Conservation (phyloP, 2,797 vertebrate species). For the Eleutherodactylus coqui region DNA sequence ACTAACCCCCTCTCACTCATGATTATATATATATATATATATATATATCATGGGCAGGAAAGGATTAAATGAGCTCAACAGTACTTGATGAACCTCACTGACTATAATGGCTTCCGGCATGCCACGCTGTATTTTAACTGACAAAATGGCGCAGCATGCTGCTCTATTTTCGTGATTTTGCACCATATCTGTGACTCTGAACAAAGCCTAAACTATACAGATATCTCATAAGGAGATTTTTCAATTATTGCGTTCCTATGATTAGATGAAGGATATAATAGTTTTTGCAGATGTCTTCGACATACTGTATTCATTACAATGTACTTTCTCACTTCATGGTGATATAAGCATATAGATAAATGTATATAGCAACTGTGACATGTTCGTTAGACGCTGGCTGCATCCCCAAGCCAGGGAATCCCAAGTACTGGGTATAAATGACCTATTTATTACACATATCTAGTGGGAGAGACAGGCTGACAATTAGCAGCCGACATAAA, state of each 20-base stretch:
- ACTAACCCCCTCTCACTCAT: too few relatives aligned
- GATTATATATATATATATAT: too few relatives aligned
- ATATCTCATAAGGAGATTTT: neutral
- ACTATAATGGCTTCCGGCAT: too few relatives aligned
- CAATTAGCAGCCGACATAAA: slow-evolving; percentile 40
- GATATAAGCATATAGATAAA: neutral
- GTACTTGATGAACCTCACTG: too few relatives aligned
- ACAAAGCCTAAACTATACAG: too few relatives aligned
- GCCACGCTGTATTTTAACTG: too few relatives aligned
- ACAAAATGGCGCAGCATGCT: too few relatives aligned
- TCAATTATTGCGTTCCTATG: neutral
- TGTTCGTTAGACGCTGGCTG: neutral
- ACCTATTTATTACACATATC: neutral
- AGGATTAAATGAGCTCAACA: too few relatives aligned
- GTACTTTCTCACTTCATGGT: neutral
- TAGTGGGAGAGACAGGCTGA: slow-evolving; percentile 15
- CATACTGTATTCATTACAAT: neutral
- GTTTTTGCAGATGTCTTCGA: neutral
- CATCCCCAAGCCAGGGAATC: neutral
- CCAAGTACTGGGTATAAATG: neutral
- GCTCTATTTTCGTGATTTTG: too few relatives aligned
- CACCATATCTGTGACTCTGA: too few relatives aligned
- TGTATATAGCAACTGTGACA: neutral
- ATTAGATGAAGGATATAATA: neutral
- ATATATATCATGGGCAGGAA: too few relatives aligned